These are phyloP conservation scores for Nesogale talazaci DNA, from an alignment of 2,113 vertebrate species.

Conservation along the genomic window DNA sequence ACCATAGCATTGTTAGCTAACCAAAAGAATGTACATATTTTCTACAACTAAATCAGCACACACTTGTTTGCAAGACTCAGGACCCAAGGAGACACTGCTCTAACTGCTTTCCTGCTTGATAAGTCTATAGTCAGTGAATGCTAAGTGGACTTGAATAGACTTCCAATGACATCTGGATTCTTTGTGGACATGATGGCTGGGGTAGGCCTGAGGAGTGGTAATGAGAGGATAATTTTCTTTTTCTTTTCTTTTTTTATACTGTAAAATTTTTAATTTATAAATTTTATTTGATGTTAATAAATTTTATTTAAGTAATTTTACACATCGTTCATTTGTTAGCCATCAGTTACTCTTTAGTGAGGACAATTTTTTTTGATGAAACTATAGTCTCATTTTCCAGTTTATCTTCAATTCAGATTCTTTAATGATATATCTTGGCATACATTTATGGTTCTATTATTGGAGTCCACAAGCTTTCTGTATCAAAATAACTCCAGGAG, in stretches of 20 bases:
- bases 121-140: rapidly evolving
- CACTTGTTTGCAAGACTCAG: rapidly evolving
- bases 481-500: rapidly evolving
- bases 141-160: neutral
- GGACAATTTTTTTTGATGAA: neutral
- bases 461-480: too few relatives aligned
- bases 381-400: rapidly evolving
- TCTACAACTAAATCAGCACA: rapidly evolving
- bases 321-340: too few relatives aligned
- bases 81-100: rapidly evolving
- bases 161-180: rapidly evolving
- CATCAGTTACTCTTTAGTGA: too few relatives aligned
- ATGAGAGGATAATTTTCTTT: neutral
- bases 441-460: neutral
- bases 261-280: too few relatives aligned
- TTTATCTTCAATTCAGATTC: too few relatives aligned
- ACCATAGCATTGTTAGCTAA: too few relatives aligned
- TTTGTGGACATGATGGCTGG: rapidly evolving
- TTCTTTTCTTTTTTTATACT: too few relatives aligned
- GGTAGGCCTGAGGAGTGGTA: rapidly evolving
- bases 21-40: rapidly evolving
- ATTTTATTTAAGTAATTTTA: too few relatives aligned
- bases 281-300: too few relatives aligned
- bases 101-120: rapidly evolving
- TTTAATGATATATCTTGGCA: rapidly evolving